Evolutionary conservation across 2,797 vertebrate genomes (phyloP), one percentile per base, ranked within the genome.

Genomic region (Oreortyx pictus): DNA sequence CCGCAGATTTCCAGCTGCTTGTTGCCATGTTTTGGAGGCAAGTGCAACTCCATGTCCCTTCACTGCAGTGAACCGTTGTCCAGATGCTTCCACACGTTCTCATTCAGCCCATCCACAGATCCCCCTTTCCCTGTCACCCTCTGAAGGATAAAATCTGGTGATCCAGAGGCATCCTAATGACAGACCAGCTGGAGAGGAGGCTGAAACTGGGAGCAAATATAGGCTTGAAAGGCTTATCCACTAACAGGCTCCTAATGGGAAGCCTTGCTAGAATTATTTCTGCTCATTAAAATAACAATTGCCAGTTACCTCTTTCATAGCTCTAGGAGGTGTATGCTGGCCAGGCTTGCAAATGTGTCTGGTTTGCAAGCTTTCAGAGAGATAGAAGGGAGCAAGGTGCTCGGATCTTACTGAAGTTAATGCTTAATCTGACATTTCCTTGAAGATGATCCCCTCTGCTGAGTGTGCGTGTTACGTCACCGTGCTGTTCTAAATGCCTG

Each of bases 151-250:
- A 93, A 78, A 77, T 70, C 46, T 70, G 50, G 14, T 82, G 64
- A 61, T 92, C 70, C 31, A 29, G 92, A 89, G 83, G 52, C 82
- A 23, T 47, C 57, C 64, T 85, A 56, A 72, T 73, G 78, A 64
- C 5, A 2, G 68, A 71, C 67, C 84, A 81, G 64, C 54, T 81
- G 80, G 79, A 94, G 82, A 85, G 39, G 65, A 92, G 29, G 3
- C 39, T 82, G 67, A 73, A 87, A 57, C 61, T 78, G 56, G 49
- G 80, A 88, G 68, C 74, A 93, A 77, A 95, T 93, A 87, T n/a
- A 80, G 71, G 47, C 46, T 90, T 92, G 74, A 89, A 94, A 82
- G 60, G 37, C 37, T 92, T 90, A 56, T 49, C 44, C 5, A 11
- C 83, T 70, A 62, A 68, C 41, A 84, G 80, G 17, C 13, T 90